Evolutionary conservation across 2,797 vertebrate species (phyloP).

Genomic region (Hapalemur alaotrensis): DNA sequence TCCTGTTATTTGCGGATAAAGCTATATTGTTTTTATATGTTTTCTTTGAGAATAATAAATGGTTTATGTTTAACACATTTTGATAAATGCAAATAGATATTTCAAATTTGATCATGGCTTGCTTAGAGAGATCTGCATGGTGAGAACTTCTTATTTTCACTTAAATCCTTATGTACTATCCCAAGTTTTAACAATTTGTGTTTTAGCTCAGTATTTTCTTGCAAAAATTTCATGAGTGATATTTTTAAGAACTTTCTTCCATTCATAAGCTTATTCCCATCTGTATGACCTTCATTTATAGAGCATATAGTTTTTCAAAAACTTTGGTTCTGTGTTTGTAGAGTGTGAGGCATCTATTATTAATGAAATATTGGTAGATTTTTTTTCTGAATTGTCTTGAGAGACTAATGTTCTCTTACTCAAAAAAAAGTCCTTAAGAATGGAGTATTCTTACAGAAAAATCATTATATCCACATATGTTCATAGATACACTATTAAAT

Average conservation of each 20-base stretch:
- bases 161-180: not conserved
- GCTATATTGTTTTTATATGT: not conserved
- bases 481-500: slow-evolving; percentile 77
- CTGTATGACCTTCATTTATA: slow-evolving; percentile 46
- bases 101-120: slow-evolving; percentile 31
- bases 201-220: not conserved
- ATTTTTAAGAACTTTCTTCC: not conserved
- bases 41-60: slow-evolving; percentile 43
- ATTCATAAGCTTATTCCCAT: slow-evolving; percentile 38
- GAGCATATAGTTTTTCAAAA: slow-evolving; percentile 42
- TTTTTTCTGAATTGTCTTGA: slow-evolving; percentile 66
- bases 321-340: slow-evolving; percentile 46
- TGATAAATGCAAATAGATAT: slow-evolving; percentile 32
- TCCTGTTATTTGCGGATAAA: slow-evolving; percentile 17
- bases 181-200: slow-evolving; percentile 24
- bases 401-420: slow-evolving; percentile 66
- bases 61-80: slow-evolving; percentile 16
- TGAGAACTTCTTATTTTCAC: not conserved
- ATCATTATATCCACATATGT: slow-evolving; percentile 75
- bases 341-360: slow-evolving; percentile 58
- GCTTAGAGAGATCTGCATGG: not conserved
- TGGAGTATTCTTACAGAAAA: slow-evolving; percentile 70
- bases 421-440: slow-evolving; percentile 55
- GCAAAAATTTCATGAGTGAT: not conserved
- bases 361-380: slow-evolving; percentile 64